Base-by-base conservation (phyloP, 2,113 vertebrate species). In the Podarcis raffonei region DNA sequence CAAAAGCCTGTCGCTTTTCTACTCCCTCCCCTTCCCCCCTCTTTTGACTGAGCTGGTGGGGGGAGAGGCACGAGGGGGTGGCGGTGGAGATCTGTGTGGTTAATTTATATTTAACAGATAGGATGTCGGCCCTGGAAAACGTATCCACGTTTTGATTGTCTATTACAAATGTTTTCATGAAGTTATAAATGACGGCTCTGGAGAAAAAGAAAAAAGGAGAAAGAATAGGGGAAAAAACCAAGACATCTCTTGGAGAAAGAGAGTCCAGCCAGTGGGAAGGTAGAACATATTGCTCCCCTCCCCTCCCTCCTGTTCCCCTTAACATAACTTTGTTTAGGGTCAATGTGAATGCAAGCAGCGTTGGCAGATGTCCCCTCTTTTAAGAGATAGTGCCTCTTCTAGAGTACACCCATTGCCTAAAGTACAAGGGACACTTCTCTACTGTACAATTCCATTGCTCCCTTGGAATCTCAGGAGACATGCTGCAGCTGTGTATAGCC, bases 81-180 rank as follows among this genome's bases (percentile, higher is more conserved):
- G 78, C 1, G 32, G 23, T 6, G 25, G 7, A 94, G 94, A 89
- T 97, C 97, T 96, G 94, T 96, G 97, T 94, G 97, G 97, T 97
- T 98, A 97, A 98, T 98, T 98, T 98, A 97, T 97, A 97, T 97
- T 98, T 97, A 98, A 97, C 96, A 96, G 97, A 97, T 94, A 97
- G 95, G 94, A 95, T 95, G 97, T 97, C 97, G 96, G 98, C 96
- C 97, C 95, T 78, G 87, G 87, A 8, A 94, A 96, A 96, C 94
- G 94, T 97, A 97, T 95, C 97, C 96, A 96, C 95, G 97, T 98
- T 20, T 98, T 97, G 98, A 98, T 98, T 97, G 98, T 98, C 97
- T 97, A 93, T 96, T 96, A 96, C 95, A 94, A 93, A 95, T 96
- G 96, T 97, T 98, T 97, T 98, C 96, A 95, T 98, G 95, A 95